Evolutionary conservation across 2,888 invertebrate species (phyloP).

Genomic region (Nycteola revayana): DNA sequence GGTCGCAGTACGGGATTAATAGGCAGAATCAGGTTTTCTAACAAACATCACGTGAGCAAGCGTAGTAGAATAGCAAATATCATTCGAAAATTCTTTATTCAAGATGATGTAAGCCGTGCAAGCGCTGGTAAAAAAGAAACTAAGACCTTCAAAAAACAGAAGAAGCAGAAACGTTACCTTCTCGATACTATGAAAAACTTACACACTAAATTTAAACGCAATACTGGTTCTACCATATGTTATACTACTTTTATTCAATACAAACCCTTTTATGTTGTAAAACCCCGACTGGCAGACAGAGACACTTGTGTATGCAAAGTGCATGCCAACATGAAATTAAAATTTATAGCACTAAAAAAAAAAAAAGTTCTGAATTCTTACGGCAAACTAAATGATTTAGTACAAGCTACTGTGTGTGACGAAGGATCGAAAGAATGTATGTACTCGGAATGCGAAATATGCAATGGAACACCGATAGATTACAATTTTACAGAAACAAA

Average conservation of each 20-base stretch:
- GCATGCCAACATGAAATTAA: neutral
- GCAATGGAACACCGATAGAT: no score
- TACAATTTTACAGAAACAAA: no score
- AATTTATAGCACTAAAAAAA: constrained; percentile 2
- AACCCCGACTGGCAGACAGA: no score
- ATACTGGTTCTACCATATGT: neutral
- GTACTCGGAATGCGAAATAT: constrained; percentile 1
- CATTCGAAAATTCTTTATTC: constrained; percentile 1
- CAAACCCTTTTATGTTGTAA: constrained; percentile 5
- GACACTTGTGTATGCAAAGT: constrained; percentile 1
- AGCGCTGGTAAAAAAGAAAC: neutral
- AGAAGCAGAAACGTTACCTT: constrained; percentile 1
- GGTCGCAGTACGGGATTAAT: no score
- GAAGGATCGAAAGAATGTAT: constrained; percentile 1
- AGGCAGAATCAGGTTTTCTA: no score
- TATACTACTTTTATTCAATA: neutral
- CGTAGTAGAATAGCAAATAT: no score
- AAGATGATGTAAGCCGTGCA: constrained; percentile 1
- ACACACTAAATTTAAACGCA: neutral
- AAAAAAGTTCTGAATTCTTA: neutral
- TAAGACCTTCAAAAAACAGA: neutral
- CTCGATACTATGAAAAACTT: constrained; percentile 1
- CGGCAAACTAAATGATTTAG: no score
- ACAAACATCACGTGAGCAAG: no score
- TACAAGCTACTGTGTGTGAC: no score